A percentile compares a stretch with the other conserved stretches of the same genome.
These are phyloP conservation scores for Falco berigora DNA, from an alignment of 2,797 vertebrate genomes.

Conservation along the genomic window DNA sequence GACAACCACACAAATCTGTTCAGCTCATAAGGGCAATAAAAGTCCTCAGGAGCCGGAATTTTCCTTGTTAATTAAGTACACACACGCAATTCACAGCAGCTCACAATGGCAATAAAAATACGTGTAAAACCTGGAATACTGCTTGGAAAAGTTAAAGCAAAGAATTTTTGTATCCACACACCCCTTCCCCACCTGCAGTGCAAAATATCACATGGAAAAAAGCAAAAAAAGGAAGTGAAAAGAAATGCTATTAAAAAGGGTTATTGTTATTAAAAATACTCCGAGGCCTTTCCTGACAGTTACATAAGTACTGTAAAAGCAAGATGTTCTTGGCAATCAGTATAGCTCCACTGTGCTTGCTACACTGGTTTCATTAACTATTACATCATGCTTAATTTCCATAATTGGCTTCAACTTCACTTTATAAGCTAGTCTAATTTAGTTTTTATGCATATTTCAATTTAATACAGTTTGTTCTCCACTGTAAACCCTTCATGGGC, in stretches of 20 bases:
- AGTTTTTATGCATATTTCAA: constrained; percentile 57
- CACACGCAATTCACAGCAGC: background rate
- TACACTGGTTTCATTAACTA: constrained; percentile 66
- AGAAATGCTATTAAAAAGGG: background rate
- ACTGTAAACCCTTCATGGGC: constrained; percentile 31
- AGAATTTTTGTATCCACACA: background rate
- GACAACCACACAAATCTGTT: background rate
- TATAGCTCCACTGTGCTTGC: constrained; percentile 42
- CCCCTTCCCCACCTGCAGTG: background rate
- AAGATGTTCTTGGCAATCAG: constrained; percentile 61
- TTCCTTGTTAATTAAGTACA: background rate
- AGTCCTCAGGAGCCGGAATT: background rate
- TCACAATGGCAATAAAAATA: background rate
- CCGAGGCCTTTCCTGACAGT: background rate
- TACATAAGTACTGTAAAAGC: constrained; percentile 56
- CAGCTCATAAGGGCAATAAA: background rate
- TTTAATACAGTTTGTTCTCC: constrained; percentile 45
- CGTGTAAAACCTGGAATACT: background rate
- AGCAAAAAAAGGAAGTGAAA: background rate
- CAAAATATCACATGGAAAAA: background rate
- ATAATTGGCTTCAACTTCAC: constrained; percentile 66
- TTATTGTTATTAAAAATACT: constrained; percentile 36
- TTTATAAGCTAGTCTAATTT: constrained; percentile 59
- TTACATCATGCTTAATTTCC: constrained; percentile 69
- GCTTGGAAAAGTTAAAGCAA: background rate